These are phyloP conservation scores for Thysanoteuthis rhombus DNA, from an alignment of 2,888 invertebrate species.

Conservation along the genomic window DNA sequence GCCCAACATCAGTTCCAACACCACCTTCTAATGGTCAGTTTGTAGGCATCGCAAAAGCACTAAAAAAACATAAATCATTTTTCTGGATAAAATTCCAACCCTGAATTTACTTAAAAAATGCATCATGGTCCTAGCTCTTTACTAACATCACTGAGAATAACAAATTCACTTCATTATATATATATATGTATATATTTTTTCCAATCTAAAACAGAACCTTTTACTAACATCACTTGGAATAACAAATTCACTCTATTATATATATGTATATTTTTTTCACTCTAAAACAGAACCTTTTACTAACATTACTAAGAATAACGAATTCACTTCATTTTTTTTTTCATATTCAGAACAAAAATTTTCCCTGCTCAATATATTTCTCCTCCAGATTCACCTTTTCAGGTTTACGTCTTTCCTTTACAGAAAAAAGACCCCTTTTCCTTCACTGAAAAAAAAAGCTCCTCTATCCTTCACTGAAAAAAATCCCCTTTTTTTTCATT, in stretches of 20 bases:
- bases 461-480: no score
- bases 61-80: neutral
- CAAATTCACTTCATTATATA: neutral
- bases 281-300: no score
- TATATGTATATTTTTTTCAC: no score
- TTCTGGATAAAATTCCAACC: neutral
- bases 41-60: neutral
- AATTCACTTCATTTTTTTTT: neutral
- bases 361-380: neutral
- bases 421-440: no score
- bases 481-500: no score
- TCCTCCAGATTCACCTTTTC: neutral
- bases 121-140: neutral
- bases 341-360: neutral
- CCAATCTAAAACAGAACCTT: neutral
- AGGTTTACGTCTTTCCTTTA: neutral
- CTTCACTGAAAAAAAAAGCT: no score
- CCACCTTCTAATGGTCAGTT: constrained; percentile 12
- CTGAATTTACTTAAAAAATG: neutral
- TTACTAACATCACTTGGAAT: no score
- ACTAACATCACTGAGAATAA: neutral
- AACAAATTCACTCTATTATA: no score
- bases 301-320: neutral
- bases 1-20: neutral
- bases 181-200: no score